Evolutionary conservation across 2,113 vertebrate species (phyloP), one percentile per base, ranked within the genome.

Genomic region (Poeciliopsis occidentalis): DNA sequence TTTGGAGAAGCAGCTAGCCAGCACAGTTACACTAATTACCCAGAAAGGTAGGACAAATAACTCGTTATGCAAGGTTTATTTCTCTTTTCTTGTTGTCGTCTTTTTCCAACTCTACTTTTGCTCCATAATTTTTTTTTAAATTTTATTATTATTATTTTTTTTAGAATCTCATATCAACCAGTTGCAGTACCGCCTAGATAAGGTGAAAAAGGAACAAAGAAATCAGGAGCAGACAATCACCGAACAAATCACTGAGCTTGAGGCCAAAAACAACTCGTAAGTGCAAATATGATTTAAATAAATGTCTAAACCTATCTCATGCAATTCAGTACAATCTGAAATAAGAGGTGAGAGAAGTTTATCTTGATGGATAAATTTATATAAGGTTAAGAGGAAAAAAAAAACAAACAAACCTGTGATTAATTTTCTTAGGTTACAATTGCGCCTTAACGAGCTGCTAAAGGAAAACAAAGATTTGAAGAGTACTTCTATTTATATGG

Each of bases 381-480:
- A 17, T 19, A 57, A 57, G 24, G 24, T n/a, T 11, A 57, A 8
- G 30, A 3, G 30, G 30, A 7, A 1, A n/a, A n/a, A n/a, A n/a
- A 54, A 54, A 57, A 54, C 37, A 12, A 54, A 54, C 17, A 8
- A 57, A 57, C 1, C 8, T 57, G 2, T 57, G 24, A 57, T 24
- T 24, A 1, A 8, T 57, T n/a, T 24, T 47, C 8, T 15, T 57
- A 98, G 97, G 77, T 91, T 97, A 60, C 91, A 95, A 44, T 24
- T 86, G n/a, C 94, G 96, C 22, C 74, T 97, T 64, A 93, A 95
- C 0, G 96, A 98, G 66, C 89, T 95, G 0, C 80, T 96, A 26
- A 95, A 91, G 80, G 91, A 96, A 75, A 96, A 95, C 75, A 96
- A 97, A 80, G 96, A 97, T 67, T 83, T 97, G 60, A 97, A 94